These are phyloP conservation scores for Saimiri boliviensis DNA, from an alignment of 2,113 vertebrate species.

Conservation along the genomic window DNA sequence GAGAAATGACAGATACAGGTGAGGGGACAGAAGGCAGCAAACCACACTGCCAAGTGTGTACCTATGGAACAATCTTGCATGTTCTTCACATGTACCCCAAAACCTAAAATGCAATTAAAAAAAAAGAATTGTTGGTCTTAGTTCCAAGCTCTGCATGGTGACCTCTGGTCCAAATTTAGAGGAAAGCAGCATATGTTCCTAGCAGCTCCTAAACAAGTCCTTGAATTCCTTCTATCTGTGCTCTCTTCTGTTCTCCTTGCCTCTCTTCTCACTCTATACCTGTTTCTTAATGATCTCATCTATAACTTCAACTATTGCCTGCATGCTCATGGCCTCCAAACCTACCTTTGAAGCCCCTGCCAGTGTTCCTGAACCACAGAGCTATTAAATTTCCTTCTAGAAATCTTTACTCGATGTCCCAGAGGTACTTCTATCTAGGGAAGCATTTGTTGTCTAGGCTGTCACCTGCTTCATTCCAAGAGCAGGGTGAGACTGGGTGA, in stretches of 20 bases:
- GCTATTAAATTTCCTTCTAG: neutral
- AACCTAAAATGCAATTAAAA: too few relatives aligned
- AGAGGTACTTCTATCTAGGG: neutral
- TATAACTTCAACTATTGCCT: neutral
- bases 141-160: neutral
- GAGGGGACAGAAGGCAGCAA: too few relatives aligned
- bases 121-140: too few relatives aligned
- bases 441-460: neutral
- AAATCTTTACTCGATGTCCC: neutral
- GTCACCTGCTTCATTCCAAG: neutral
- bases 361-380: neutral
- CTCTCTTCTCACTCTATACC: neutral
- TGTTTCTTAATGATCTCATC: neutral
- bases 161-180: neutral
- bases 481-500: neutral
- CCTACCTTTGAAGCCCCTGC: neutral
- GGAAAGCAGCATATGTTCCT: neutral
- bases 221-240: neutral
- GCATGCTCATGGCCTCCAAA: neutral
- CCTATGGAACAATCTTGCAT: too few relatives aligned
- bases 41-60: too few relatives aligned
- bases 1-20: too few relatives aligned
- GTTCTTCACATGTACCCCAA: too few relatives aligned
- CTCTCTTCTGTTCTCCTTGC: neutral
- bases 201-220: neutral